Evolutionary conservation across 2,888 invertebrate species (phyloP).

Genomic region (Tachina grossa): DNA sequence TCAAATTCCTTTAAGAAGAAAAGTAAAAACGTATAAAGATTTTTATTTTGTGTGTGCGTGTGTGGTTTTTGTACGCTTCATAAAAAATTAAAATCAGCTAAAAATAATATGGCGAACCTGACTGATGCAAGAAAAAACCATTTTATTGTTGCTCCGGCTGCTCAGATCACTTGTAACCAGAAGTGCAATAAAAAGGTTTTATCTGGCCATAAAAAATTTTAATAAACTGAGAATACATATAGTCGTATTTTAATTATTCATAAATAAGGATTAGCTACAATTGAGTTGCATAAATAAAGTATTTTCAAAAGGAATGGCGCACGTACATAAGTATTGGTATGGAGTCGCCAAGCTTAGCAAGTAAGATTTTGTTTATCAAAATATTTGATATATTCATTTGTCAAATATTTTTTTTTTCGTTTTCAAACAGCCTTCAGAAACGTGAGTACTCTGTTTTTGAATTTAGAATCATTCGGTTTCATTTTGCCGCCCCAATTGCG

Average conservation of each 20-base stretch:
- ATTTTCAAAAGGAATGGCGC: not conserved
- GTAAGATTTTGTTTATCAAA: not conserved
- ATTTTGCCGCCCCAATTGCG: not conserved
- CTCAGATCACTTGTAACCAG: constrained; percentile 31
- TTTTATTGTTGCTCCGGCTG: not conserved
- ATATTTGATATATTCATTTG: too few relatives aligned
- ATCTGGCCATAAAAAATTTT: constrained; percentile 44
- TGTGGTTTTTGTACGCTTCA: constrained; percentile 51
- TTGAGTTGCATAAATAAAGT: constrained; percentile 49
- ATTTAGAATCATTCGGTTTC: not conserved
- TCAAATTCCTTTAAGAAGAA: not conserved
- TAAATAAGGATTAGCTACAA: constrained; percentile 62
- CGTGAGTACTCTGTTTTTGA: not conserved
- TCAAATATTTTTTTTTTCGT: not conserved
- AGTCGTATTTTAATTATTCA: constrained; percentile 48
- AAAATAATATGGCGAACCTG: constrained; percentile 6
- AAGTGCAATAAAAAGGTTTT: constrained; percentile 35
- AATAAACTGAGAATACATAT: constrained; percentile 56
- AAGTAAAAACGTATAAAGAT: not conserved
- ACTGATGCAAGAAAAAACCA: constrained; percentile 12
- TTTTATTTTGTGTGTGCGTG: not conserved
- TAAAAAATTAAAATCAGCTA: not conserved
- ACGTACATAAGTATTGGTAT: not conserved
- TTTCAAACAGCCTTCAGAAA: not conserved
- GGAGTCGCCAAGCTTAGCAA: not conserved